Conservation (phyloP, 2,888 invertebrate species). For the Alcis repandata region DNA sequence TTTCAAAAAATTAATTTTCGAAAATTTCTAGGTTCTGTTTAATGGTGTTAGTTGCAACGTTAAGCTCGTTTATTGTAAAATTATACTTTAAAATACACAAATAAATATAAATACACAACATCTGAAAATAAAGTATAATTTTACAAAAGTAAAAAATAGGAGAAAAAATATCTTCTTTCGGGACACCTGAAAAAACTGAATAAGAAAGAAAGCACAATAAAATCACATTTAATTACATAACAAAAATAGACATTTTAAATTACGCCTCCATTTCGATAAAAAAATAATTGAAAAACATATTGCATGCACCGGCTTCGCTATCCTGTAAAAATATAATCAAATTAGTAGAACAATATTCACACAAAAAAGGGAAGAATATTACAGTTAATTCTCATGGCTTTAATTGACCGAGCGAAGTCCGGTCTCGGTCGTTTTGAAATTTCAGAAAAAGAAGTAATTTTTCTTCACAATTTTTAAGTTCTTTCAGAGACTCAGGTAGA, state of each 20-base stretch:
- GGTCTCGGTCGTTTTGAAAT: no score
- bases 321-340: slow-evolving; percentile 59
- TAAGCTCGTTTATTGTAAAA: slow-evolving; percentile 57
- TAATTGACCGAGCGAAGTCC: no score
- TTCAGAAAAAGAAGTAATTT: no score
- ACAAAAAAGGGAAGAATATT: no score
- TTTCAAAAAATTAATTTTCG: slow-evolving; percentile 62
- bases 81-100: slow-evolving; percentile 52
- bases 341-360: slow-evolving; percentile 34
- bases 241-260: slow-evolving; percentile 79
- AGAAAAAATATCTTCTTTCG: slow-evolving; percentile 36
- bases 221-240: slow-evolving; percentile 41
- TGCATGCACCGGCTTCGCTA: slow-evolving; percentile 57
- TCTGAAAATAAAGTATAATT: slow-evolving; percentile 54
- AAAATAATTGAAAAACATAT: slow-evolving; percentile 40
- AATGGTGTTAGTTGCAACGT: slow-evolving; percentile 70
- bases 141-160: slow-evolving; percentile 51
- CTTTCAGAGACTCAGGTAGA: no score
- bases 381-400: no score
- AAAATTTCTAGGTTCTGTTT: slow-evolving; percentile 59
- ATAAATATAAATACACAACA: slow-evolving; percentile 38
- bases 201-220: slow-evolving; percentile 47
- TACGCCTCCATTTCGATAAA: slow-evolving; percentile 83
- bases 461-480: no score
- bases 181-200: slow-evolving; percentile 47